These are phyloP conservation scores for Pipistrellus kuhlii DNA, from an alignment of 2,797 vertebrate genomes.

Conservation along the genomic window DNA sequence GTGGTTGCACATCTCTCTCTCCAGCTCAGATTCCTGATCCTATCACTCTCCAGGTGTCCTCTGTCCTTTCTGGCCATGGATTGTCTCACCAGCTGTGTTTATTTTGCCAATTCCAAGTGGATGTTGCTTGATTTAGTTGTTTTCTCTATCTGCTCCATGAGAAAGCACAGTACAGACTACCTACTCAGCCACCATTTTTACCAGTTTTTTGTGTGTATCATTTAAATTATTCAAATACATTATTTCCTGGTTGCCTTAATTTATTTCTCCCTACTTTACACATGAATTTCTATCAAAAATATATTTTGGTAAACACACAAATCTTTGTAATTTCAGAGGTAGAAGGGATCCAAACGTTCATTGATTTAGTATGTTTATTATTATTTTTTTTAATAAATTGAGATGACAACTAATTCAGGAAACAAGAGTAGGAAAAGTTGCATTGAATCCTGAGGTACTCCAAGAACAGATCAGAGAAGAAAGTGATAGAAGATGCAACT, in stretches of 20 bases:
- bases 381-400: not conserved
- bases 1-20: too few relatives aligned
- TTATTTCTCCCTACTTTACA: not conserved
- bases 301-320: not conserved
- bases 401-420: not conserved
- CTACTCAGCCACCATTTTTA: not conserved
- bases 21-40: too few relatives aligned
- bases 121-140: too few relatives aligned
- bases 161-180: too few relatives aligned
- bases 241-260: conserved; percentile 4
- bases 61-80: too few relatives aligned
- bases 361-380: not conserved
- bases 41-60: too few relatives aligned
- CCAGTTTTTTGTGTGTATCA: not conserved
- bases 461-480: not conserved
- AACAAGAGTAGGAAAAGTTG: not conserved
- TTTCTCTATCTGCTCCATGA: too few relatives aligned
- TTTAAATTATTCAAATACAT: not conserved
- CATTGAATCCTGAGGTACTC: not conserved
- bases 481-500: not conserved
- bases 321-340: not conserved
- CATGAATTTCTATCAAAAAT: conserved; percentile 1
- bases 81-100: too few relatives aligned
- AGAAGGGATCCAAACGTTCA: not conserved
- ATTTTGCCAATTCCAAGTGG: too few relatives aligned